Evolutionary conservation across 2,113 vertebrate genomes (phyloP).

Genomic region (Puntigrus tetrazona): DNA sequence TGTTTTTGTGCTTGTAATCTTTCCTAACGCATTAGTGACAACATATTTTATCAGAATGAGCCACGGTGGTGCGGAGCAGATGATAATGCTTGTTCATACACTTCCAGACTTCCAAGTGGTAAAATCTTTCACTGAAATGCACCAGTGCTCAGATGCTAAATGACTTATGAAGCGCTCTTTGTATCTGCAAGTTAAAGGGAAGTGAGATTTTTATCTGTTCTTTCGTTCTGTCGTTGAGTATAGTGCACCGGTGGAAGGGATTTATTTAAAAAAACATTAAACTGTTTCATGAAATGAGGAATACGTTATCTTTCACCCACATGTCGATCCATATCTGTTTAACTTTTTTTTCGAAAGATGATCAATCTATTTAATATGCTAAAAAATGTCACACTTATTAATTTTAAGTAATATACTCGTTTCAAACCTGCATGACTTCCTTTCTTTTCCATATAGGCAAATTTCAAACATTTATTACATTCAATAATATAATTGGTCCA

Average conservation of each 20-base stretch:
- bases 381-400: too few relatives aligned
- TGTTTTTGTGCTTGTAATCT: conserved; percentile 33
- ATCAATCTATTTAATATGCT: background rate
- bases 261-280: conserved; percentile 20
- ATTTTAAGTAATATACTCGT: background rate
- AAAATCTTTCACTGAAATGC: background rate
- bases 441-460: too few relatives aligned
- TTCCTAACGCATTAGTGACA: conserved; percentile 27
- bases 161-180: conserved; percentile 15
- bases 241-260: background rate
- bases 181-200: conserved; percentile 43
- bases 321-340: background rate
- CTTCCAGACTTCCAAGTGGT: conserved; percentile 15
- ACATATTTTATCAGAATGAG: conserved; percentile 42
- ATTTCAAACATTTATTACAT: too few relatives aligned
- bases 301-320: background rate
- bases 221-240: conserved; percentile 18
- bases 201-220: conserved; percentile 36
- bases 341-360: background rate
- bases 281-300: background rate
- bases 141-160: background rate
- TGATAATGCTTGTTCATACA: conserved; percentile 2
- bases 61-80: conserved; percentile 11
- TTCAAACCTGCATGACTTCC: background rate
- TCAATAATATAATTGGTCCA: too few relatives aligned